phyloP scores from a whole-genome alignment of 1,140 invertebrate species.

The Anastrepha obliqua region DNA sequence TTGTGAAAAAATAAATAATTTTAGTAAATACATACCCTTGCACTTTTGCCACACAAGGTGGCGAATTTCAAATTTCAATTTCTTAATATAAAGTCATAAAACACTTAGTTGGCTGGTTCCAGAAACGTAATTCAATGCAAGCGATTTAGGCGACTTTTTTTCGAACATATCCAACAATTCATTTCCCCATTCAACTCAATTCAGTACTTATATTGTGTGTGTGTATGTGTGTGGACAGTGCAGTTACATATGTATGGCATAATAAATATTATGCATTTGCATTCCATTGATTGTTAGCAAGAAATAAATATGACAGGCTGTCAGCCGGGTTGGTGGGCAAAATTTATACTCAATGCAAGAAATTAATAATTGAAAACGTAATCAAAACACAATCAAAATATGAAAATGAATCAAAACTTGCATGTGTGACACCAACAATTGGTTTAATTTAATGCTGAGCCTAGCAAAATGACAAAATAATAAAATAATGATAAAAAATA shows the following conservation, averaged over 20 bases:
- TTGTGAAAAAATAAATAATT: too few species aligned
- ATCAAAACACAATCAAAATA: slow-evolving; percentile 48
- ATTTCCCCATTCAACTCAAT: slow-evolving; percentile 13
- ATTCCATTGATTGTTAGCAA: slow-evolving; percentile 51
- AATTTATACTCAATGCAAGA: slow-evolving; percentile 5
- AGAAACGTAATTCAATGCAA: slow-evolving; percentile 21
- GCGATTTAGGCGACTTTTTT: not conserved
- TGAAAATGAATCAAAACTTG: slow-evolving; percentile 6
- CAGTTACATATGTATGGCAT: not conserved
- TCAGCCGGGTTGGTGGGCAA: slow-evolving; percentile 11
- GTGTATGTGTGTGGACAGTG: not conserved
- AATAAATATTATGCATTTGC: slow-evolving; percentile 2
- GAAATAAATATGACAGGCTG: slow-evolving; percentile 37
- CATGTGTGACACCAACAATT: not conserved
- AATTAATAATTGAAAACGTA: slow-evolving; percentile 52
- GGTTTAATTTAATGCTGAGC: slow-evolving; percentile 12
- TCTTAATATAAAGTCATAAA: not conserved
- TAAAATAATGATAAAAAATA: not conserved
- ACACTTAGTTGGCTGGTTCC: not conserved
- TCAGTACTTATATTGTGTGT: not conserved
- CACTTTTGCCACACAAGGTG: too few species aligned
- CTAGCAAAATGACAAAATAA: not conserved
- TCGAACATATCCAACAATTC: not conserved
- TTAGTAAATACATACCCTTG: too few species aligned
- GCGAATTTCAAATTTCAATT: too few species aligned